Conservation (phyloP, 2,113 vertebrate species). For the Entelurus aequoreus region DNA sequence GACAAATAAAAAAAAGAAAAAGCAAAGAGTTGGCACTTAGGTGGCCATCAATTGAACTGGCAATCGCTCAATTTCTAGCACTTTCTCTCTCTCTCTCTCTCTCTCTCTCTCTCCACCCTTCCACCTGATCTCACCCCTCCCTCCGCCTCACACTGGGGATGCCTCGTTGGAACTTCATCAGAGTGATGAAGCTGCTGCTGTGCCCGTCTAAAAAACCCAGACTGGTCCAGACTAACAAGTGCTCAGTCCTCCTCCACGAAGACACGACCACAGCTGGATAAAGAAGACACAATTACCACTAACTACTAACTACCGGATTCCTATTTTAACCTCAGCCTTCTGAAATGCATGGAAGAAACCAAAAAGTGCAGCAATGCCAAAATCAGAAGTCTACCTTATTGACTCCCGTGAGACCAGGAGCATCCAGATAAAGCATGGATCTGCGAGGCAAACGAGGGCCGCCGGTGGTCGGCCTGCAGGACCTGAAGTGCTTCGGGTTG, state of each 20-base stretch:
- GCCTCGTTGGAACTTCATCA: slow-evolving; percentile 40
- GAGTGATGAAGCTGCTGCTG: slow-evolving; percentile 19
- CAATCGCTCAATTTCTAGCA: slow-evolving; percentile 19
- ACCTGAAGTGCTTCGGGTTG: slow-evolving; percentile 70
- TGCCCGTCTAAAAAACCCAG: slow-evolving; percentile 46
- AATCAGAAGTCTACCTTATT: background rate
- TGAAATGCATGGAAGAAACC: background rate
- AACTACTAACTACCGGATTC: background rate
- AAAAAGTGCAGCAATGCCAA: background rate
- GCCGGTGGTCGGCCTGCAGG: slow-evolving; percentile 65
- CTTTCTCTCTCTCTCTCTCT: slow-evolving; percentile 30
- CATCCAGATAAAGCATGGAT: slow-evolving; percentile 72
- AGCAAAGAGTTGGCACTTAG: too few species aligned
- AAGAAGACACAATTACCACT: background rate
- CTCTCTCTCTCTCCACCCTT: background rate
- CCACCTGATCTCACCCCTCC: background rate
- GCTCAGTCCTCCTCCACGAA: too few species aligned
- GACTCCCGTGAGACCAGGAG: slow-evolving; percentile 1
- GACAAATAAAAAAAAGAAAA: too few species aligned
- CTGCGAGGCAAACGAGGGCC: slow-evolving; percentile 66
- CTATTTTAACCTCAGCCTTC: background rate
- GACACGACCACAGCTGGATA: too few species aligned
- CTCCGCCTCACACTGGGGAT: slow-evolving; percentile 17
- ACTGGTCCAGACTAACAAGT: background rate
- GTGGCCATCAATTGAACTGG: background rate